Evolutionary conservation across 2,888 invertebrate genomes (phyloP), one percentile per base, ranked within the genome.

Genomic region (Epinotia demarniana): DNA sequence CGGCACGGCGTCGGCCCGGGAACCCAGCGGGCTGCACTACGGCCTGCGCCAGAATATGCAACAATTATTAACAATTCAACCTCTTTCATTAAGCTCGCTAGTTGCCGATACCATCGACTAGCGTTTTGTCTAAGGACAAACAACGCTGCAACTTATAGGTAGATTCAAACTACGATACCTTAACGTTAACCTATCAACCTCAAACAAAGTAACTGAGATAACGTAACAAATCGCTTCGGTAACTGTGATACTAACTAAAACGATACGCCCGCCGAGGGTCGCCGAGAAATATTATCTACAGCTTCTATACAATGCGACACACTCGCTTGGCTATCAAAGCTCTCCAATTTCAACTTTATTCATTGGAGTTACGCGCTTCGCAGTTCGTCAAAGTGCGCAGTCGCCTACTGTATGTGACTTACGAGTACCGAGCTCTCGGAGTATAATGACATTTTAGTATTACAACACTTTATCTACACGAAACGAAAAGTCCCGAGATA

Each of bases 391-490:
- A 46, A 13, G 64, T 49, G 23, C 13, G 39, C 19, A 67, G 71
- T 72, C 67, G 67, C 55, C 18, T 62, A 79, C 87, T 79, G 81
- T 80, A 79, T 86, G 86, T 90, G 89, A 89, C 89, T 89, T 89
- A 89, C 89, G 88, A 86, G 87, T 85, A 85, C 87, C 85, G 86
- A 86, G 86, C 87, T 88, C 85, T 86, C 84, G 81, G 86, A 89
- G 88, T 90, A 90, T 92, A 93, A 93, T 93, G 93, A 92, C 92
- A 92, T 92, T 93, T 93, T 92, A 92, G 92, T 93, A 91, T 90
- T 93, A 93, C 92, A 93, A 91, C 92, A 90, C 88, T 91, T 92
- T 93, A 93, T 93, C 92, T 92, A 90, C 87, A 89, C 87, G 87
- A 90, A 90, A 91, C 91, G 91, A 93, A 92, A 93, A 92, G 89